phyloP scores from a whole-genome alignment of 1,140 invertebrate species.

The Pantala flavescens region DNA sequence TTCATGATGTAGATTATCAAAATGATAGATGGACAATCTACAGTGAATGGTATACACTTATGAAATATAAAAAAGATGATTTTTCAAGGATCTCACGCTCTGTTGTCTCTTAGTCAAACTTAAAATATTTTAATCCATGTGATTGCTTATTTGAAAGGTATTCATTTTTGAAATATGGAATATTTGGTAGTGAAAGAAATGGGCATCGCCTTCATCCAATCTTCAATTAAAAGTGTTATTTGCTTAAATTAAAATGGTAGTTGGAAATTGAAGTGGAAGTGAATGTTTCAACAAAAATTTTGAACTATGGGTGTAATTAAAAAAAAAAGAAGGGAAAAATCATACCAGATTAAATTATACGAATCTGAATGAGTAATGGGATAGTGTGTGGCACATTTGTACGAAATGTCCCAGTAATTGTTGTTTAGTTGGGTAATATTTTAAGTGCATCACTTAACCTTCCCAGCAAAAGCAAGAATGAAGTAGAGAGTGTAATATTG shows the following conservation, averaged over 20 bases:
- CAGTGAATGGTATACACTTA: background rate
- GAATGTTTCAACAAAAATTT: constrained; percentile 1
- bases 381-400: background rate
- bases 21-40: background rate
- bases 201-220: background rate
- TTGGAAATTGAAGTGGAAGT: background rate
- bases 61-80: background rate
- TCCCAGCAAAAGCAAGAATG: background rate
- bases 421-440: background rate
- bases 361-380: background rate
- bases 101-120: constrained; percentile 4
- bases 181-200: background rate
- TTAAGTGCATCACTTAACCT: constrained; percentile 6
- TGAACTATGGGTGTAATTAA: background rate
- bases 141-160: background rate
- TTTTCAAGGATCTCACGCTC: constrained; percentile 9
- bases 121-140: background rate
- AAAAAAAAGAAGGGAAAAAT: background rate
- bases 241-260: background rate
- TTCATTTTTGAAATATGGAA: background rate
- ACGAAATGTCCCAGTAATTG: background rate
- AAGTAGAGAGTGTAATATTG: background rate
- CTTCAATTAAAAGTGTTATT: background rate
- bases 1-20: background rate
- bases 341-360: background rate